phyloP scores from a whole-genome alignment of 2,113 vertebrate genomes.

The Pithys albifrons region DNA sequence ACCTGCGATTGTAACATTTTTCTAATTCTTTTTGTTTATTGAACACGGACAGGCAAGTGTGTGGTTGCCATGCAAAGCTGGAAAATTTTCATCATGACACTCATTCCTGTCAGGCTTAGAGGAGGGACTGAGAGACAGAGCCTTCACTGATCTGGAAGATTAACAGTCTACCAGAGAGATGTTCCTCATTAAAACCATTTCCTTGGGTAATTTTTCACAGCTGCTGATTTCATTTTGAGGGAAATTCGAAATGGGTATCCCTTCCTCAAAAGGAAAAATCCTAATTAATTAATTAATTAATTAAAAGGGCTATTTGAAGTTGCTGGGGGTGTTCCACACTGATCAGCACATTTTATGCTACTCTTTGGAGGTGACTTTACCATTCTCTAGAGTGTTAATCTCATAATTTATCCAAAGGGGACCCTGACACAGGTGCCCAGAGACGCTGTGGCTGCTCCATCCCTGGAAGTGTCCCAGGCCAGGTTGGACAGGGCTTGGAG shows the following conservation, averaged over 20 bases:
- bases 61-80: not conserved
- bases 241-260: not conserved
- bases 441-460: not conserved
- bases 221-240: not conserved
- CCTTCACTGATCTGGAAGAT: not conserved
- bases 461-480: not conserved
- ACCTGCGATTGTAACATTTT: not conserved
- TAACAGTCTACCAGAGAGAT: not conserved
- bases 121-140: not conserved
- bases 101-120: not conserved
- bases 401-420: not conserved
- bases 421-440: not conserved
- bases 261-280: not conserved
- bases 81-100: not conserved
- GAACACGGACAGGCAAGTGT: not conserved
- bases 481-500: not conserved
- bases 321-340: not conserved
- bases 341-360: not conserved
- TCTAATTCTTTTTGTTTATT: no score
- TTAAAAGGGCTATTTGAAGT: not conserved
- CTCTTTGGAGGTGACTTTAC: not conserved
- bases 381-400: not conserved
- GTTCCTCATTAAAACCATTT: not conserved
- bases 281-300: no score
- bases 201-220: not conserved